Evolutionary conservation across 2,888 invertebrate species (phyloP), one percentile per base, ranked within the genome.

Genomic region (Tenthredo livida): DNA sequence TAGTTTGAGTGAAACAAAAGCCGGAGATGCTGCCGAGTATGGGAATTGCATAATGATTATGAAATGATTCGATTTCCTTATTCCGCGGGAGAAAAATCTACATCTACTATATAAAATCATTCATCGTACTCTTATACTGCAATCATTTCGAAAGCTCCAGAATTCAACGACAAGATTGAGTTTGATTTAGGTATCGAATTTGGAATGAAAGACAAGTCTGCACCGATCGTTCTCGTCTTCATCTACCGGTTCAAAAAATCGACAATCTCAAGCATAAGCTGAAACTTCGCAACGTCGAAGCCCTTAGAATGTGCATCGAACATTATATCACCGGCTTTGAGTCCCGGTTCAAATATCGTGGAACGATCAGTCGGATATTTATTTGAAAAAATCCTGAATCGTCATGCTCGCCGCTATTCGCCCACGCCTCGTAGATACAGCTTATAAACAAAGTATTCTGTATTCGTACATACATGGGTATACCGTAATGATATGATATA

Each of bases 1-100:
- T 21, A 37, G 58, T 61, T 50, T 77, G 47, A 80, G 58, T 61
- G 80, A 58, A 78, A 78, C 61, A 61, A 58, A 61, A 78, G 58
- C 75, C 29, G 29, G 17, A 75, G 75, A 75, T 50, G 75, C 17
- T 50, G 29, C n/a, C 54, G 7, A 10, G 29, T n/a, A 33, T 29
- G 17, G 50, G 47, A 54, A 77, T 77, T 33, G 54, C 50, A n/a
- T n/a, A 47, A 29, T 54, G 77, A 77, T 77, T 77, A 33, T 15
- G 17, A 37, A 29, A 70, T 33, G 29, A 50, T n/a, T 77, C 47
- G 29, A 77, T 77, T 77, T 50, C 47, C 75, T 7, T 40, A 17
- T 5, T 40, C n/a, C n/a, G n/a, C 17, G 21, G 37, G 4, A 21
- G 4, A 47, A 65, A 29, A 65, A 65, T 65, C 37, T 33, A 6